Percentiles rank a stretch among this genome's conserved stretches.
These are phyloP conservation scores for Aethes cnicana DNA, from an alignment of 2,888 invertebrate genomes.

Conservation along the genomic window DNA sequence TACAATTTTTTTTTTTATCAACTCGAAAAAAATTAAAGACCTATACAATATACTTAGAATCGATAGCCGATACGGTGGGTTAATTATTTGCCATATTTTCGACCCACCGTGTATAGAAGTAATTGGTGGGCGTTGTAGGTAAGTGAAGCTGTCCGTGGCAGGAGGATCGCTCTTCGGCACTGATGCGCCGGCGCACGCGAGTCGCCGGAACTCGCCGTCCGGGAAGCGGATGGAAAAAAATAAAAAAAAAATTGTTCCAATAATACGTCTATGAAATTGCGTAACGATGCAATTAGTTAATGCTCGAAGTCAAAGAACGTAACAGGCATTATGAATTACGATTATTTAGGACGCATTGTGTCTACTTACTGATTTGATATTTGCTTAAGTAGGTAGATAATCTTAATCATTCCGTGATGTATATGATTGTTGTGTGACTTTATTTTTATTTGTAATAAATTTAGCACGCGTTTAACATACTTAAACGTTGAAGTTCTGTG, in stretches of 20 bases:
- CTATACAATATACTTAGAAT: too few species aligned
- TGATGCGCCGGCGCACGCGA: slow-evolving; percentile 66
- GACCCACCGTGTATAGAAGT: too few species aligned
- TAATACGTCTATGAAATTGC: slow-evolving; percentile 59
- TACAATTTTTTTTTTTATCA: too few species aligned
- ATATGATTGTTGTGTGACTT: too few species aligned
- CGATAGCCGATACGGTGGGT: too few species aligned
- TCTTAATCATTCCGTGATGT: too few species aligned
- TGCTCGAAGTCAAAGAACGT: slow-evolving; percentile 4
- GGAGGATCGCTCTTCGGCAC: slow-evolving; percentile 39
- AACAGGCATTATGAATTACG: neutral
- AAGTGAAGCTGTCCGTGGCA: slow-evolving; percentile 9
- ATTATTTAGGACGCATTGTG: neutral
- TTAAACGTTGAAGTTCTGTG: too few species aligned
- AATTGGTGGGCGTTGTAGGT: neutral
- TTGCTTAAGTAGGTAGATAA: neutral
- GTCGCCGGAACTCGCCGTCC: slow-evolving; percentile 65
- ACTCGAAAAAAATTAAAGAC: too few species aligned
- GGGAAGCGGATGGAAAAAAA: slow-evolving; percentile 72
- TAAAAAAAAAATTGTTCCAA: slow-evolving; percentile 50
- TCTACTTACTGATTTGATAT: neutral
- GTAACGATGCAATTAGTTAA: slow-evolving; percentile 40
- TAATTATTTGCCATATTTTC: too few species aligned
- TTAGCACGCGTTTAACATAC: too few species aligned
- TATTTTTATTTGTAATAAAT: too few species aligned